Conservation (phyloP, 2,797 vertebrate genomes). For the Esox masquinongy region DNA sequence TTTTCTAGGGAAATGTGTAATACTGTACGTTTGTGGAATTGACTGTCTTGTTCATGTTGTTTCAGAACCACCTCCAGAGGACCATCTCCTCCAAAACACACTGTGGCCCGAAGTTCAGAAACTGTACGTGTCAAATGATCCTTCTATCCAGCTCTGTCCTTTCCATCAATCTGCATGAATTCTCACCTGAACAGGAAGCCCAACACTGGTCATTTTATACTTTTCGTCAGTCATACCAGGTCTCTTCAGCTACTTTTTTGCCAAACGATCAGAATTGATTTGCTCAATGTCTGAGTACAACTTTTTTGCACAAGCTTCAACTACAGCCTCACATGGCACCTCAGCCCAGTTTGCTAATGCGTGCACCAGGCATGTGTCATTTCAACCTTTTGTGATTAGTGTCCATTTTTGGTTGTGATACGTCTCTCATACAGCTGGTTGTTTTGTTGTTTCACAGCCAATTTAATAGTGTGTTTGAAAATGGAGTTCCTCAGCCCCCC, state of each 20-base stretch:
- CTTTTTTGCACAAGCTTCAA: neutral
- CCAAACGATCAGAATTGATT: neutral
- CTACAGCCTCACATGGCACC: neutral
- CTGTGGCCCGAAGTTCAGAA: slow-evolving; percentile 98
- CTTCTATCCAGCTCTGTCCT: neutral
- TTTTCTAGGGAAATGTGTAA: slow-evolving; percentile 3
- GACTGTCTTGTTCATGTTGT: slow-evolving; percentile 5
- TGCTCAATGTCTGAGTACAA: neutral
- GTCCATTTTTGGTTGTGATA: neutral
- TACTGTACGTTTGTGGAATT: slow-evolving; percentile 9
- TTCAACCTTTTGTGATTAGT: neutral
- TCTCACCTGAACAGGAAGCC: neutral
- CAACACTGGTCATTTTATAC: neutral
- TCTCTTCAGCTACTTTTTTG: neutral
- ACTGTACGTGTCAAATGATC: slow-evolving; percentile 81
- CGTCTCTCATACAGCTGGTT: slow-evolving; percentile 11
- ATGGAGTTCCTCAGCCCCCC: slow-evolving; percentile 27
- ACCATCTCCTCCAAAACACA: slow-evolving; percentile 96
- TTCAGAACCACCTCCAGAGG: slow-evolving; percentile 92
- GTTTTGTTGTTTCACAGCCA: slow-evolving; percentile 27
- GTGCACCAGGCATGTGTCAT: neutral
- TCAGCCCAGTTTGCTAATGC: neutral
- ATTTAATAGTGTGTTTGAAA: slow-evolving; percentile 37
- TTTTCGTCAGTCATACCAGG: neutral
- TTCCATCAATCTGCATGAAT: neutral